Conservation (phyloP, 2,113 vertebrate species). For the Sphaerodactylus townsendi region DNA sequence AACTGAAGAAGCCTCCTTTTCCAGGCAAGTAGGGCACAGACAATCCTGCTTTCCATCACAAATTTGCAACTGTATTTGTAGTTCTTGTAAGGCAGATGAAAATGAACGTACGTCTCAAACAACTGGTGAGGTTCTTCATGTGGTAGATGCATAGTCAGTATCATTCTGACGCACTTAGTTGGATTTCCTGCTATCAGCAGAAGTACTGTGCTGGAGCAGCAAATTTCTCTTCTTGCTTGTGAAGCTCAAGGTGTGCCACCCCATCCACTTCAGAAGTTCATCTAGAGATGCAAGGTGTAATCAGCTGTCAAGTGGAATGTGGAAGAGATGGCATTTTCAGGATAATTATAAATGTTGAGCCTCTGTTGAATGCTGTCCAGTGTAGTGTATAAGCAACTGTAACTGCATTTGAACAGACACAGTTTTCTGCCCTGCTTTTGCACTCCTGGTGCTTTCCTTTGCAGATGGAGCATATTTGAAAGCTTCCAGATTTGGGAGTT, state of each 20-base stretch:
- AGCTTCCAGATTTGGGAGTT: too few species aligned
- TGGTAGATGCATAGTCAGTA: too few species aligned
- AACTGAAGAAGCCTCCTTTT: neutral
- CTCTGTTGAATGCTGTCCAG: neutral
- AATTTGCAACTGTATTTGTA: too few species aligned
- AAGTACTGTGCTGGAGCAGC: neutral
- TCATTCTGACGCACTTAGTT: neutral
- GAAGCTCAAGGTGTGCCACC: neutral
- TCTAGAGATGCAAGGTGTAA: neutral
- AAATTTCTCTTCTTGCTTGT: neutral
- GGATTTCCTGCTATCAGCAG: neutral
- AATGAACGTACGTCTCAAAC: neutral
- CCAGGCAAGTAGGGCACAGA: neutral
- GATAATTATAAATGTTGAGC: neutral
- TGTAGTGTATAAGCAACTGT: too few species aligned
- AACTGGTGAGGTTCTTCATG: neutral
- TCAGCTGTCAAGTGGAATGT: neutral
- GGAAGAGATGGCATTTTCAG: neutral
- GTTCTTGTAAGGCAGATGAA: neutral
- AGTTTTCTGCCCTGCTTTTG: too few species aligned
- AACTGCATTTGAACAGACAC: too few species aligned
- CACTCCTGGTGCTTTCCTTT: too few species aligned
- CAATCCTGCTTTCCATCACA: neutral
- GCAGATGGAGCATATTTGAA: too few species aligned
- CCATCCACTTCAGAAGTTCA: neutral